These are phyloP conservation scores for Bimastos eiseni DNA, from an alignment of 2,888 invertebrate genomes.

Conservation along the genomic window DNA sequence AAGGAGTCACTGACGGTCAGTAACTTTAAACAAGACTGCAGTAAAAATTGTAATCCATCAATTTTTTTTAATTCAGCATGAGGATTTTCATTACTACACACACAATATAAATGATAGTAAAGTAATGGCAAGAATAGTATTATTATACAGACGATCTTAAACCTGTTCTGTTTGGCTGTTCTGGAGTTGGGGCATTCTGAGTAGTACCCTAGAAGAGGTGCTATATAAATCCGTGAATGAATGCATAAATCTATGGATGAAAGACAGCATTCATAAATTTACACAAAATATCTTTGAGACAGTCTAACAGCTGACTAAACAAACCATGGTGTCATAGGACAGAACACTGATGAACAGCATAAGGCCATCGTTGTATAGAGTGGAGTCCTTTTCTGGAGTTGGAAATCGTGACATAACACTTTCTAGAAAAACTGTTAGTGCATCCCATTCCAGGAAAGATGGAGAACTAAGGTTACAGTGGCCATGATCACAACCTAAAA, in stretches of 20 bases:
- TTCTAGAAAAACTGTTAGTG: slow-evolving; percentile 68
- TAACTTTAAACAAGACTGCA: neutral
- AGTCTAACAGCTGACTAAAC: neutral
- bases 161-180: too few relatives aligned
- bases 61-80: too few relatives aligned
- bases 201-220: too few relatives aligned
- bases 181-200: too few relatives aligned
- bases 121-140: too few relatives aligned
- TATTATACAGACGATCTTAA: too few relatives aligned
- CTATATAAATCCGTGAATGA: too few relatives aligned
- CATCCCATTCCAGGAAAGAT: slow-evolving; percentile 69
- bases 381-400: slow-evolving; percentile 66
- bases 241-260: too few relatives aligned
- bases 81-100: too few relatives aligned
- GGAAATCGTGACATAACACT: slow-evolving; percentile 69
- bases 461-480: slow-evolving; percentile 64
- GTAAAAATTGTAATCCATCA: neutral
- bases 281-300: too few relatives aligned
- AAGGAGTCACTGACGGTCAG: neutral
- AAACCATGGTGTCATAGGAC: slow-evolving; percentile 70
- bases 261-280: too few relatives aligned
- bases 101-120: too few relatives aligned
- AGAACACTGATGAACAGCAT: slow-evolving; percentile 79
- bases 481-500: slow-evolving; percentile 36
- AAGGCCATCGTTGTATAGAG: slow-evolving; percentile 71